Conservation (phyloP, 2,888 invertebrate species). For the Temnothorax rugatulus region DNA sequence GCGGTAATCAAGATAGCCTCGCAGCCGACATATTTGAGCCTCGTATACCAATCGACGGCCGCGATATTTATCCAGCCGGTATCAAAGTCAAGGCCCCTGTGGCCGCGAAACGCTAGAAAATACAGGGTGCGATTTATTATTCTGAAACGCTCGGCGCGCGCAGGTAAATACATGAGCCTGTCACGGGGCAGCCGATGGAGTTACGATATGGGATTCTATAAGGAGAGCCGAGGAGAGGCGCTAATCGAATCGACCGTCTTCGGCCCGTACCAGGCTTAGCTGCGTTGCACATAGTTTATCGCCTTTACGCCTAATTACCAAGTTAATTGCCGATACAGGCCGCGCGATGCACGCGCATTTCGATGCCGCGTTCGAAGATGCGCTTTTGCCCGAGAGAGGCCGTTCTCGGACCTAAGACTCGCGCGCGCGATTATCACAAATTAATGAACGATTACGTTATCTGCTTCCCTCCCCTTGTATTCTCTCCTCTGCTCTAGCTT, state of each 20-base stretch:
- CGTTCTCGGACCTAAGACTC: conserved; percentile 36
- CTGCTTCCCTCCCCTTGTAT: conserved; percentile 6
- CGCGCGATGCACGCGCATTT: conserved; percentile 23
- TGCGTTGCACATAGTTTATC: conserved; percentile 62
- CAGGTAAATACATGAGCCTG: conserved; percentile 59
- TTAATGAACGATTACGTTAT: conserved; percentile 71
- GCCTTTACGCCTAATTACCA: conserved; percentile 74
- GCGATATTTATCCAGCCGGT: conserved; percentile 60
- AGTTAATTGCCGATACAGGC: conserved; percentile 67
- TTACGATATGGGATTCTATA: conserved; percentile 66
- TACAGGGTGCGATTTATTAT: conserved; percentile 65
- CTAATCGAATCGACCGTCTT: conserved; percentile 60
- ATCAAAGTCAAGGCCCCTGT: conserved; percentile 49
- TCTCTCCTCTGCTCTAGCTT: conserved; percentile 8
- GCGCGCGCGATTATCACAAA: conserved; percentile 69
- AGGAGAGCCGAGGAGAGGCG: conserved; percentile 48
- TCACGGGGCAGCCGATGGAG: conserved; percentile 56
- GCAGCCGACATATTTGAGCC: conserved; percentile 39
- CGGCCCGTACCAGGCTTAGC: conserved; percentile 13
- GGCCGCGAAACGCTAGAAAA: conserved; percentile 42
- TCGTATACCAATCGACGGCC: conserved; percentile 43
- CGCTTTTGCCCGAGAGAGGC: neutral
- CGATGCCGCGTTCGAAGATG: conserved; percentile 24
- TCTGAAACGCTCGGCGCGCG: conserved; percentile 50
- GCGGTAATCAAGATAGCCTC: conserved; percentile 27